A percentile compares a stretch with the other conserved stretches of the same genome.
Evolutionary conservation across 2,888 invertebrate species (phyloP).

Genomic region (Tipula unca): DNA sequence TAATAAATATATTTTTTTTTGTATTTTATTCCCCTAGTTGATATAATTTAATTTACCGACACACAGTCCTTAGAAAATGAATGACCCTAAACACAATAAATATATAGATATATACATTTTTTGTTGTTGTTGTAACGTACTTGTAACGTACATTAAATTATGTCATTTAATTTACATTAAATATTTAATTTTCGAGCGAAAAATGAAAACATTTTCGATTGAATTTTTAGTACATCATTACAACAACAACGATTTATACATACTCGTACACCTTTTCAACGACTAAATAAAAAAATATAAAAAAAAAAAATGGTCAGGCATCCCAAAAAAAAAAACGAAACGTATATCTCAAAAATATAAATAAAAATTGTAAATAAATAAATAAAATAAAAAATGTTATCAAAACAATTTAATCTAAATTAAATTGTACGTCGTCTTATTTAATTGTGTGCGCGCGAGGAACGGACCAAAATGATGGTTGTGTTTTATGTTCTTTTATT

Average conservation of each 20-base stretch:
- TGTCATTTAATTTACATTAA: background rate
- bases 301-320: background rate
- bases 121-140: background rate
- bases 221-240: background rate
- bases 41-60: background rate
- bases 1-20: background rate
- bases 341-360: background rate
- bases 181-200: background rate
- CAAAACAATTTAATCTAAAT: constrained; percentile 8
- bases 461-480: background rate
- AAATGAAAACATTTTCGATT: background rate
- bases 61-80: background rate
- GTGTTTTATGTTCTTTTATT: too few species aligned
- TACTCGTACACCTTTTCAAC: background rate
- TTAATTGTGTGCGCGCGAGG: constrained; percentile 1
- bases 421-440: background rate
- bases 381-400: background rate
- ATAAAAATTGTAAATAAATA: background rate
- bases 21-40: background rate
- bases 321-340: background rate
- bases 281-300: background rate
- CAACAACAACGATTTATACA: background rate
- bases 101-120: background rate
- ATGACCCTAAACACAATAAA: background rate
- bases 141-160: background rate